phyloP scores from a whole-genome alignment of 2,888 invertebrate species.

The Ophion obscuratus region DNA sequence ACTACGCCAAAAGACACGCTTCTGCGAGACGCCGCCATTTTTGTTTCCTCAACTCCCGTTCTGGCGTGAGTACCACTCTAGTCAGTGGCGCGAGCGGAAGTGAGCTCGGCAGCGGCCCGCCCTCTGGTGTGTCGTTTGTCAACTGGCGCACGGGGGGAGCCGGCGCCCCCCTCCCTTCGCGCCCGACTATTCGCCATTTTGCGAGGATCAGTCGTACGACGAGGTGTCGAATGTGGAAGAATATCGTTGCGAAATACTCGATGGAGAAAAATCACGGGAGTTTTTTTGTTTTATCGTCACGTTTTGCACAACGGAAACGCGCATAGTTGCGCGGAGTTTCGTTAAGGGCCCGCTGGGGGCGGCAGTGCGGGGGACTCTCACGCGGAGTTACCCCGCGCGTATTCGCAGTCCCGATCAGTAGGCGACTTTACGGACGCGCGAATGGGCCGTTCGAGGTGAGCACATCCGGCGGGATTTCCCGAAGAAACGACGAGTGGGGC shows the following conservation, averaged over 20 bases:
- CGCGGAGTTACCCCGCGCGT: neutral
- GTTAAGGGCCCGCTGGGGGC: conserved; percentile 34
- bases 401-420: neutral
- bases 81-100: conserved; percentile 52
- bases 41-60: neutral
- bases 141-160: neutral
- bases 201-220: neutral
- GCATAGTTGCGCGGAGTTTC: conserved; percentile 22
- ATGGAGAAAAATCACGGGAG: too few species aligned
- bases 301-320: neutral
- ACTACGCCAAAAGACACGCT: neutral
- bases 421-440: neutral
- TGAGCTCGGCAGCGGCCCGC: conserved; percentile 18
- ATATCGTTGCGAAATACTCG: neutral
- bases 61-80: conserved; percentile 27
- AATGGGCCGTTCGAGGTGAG: conserved; percentile 6
- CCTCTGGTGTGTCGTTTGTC: conserved; percentile 18
- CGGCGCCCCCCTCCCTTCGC: neutral
- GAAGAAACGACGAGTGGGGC: neutral
- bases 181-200: conserved; percentile 42
- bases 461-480: conserved; percentile 17
- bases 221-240: neutral
- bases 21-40: conserved; percentile 21
- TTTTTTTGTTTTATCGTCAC: neutral
- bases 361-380: conserved; percentile 45